phyloP scores from a whole-genome alignment of 2,797 vertebrate genomes.

The Darevskia nairensis region DNA sequence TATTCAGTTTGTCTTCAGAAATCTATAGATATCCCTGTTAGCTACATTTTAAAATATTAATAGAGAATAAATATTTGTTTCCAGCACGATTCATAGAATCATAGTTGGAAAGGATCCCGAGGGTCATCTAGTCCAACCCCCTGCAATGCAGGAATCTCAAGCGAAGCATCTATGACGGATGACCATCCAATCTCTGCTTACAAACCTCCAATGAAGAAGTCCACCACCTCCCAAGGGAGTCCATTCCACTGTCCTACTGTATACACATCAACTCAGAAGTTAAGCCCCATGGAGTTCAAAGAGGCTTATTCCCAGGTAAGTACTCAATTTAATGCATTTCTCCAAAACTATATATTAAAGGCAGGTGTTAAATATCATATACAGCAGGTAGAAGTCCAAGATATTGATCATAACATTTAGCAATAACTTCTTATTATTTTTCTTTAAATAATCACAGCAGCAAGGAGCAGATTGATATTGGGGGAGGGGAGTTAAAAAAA shows the following conservation, averaged over 20 bases:
- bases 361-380: constrained; percentile 45
- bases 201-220: too few species aligned
- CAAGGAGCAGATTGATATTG: constrained; percentile 53
- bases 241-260: too few species aligned
- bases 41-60: constrained; percentile 6
- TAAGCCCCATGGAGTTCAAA: background rate
- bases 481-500: background rate
- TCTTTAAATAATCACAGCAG: constrained; percentile 29
- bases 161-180: too few species aligned
- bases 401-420: constrained; percentile 37
- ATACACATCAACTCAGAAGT: background rate
- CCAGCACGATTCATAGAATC: background rate
- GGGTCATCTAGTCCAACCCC: too few species aligned
- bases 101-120: too few species aligned
- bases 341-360: constrained; percentile 47
- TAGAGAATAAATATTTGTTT: constrained; percentile 27
- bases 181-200: too few species aligned
- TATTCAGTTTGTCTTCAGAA: constrained; percentile 40
- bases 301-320: background rate
- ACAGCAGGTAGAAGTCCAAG: constrained; percentile 11
- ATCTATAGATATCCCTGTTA: constrained; percentile 36
- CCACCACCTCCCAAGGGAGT: too few species aligned
- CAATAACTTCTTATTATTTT: constrained; percentile 51
- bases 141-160: too few species aligned
- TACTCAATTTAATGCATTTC: constrained; percentile 2